Conservation (phyloP, 2,797 vertebrate species). For the Arremon aurantiirostris region DNA sequence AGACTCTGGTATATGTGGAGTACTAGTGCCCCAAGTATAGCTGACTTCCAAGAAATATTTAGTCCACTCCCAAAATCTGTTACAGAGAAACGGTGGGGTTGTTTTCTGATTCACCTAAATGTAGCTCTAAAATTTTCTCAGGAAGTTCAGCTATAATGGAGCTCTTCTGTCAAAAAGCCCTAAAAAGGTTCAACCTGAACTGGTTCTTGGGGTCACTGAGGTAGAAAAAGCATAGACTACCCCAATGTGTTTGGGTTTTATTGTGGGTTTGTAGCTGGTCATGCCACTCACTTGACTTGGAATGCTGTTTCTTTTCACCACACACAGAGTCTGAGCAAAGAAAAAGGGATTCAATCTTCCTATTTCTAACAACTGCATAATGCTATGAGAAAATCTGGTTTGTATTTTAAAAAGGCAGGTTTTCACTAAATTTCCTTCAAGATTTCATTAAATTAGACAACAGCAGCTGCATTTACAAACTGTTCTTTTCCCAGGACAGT, state of each 20-base stretch:
- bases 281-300: not conserved
- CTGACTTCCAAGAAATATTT: not conserved
- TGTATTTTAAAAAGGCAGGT: not conserved
- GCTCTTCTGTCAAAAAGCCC: not conserved
- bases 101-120: not conserved
- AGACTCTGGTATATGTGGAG: not conserved
- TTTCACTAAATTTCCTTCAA: not conserved
- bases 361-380: not conserved
- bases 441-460: not conserved
- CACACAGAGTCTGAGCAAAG: not conserved
- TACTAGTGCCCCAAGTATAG: not conserved
- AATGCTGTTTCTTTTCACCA: not conserved
- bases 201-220: not conserved
- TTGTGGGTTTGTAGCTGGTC: not conserved
- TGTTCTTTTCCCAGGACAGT: not conserved
- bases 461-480: not conserved
- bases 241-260: not conserved
- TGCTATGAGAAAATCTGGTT: not conserved
- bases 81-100: not conserved
- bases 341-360: not conserved
- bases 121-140: not conserved
- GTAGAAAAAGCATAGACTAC: not conserved
- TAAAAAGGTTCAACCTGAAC: not conserved
- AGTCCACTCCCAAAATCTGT: not conserved
- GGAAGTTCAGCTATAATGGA: not conserved